These are phyloP conservation scores for Drosophila repleta DNA, from an alignment of 1,140 invertebrate genomes.

Conservation along the genomic window DNA sequence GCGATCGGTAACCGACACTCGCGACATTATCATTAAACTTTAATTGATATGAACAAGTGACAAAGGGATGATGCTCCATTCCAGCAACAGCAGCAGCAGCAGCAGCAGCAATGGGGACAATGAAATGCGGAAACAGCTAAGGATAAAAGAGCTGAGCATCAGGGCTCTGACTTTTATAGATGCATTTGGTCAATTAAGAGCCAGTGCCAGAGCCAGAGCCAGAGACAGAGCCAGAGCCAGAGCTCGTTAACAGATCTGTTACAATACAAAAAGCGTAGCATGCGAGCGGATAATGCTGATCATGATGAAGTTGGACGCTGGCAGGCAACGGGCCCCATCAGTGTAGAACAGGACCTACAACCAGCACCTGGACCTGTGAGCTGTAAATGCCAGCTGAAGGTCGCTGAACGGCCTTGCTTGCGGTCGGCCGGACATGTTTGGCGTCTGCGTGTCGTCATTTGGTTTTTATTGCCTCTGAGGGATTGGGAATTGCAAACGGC, in stretches of 20 bases:
- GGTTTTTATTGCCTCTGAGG: conserved; percentile 63
- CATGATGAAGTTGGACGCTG: not conserved
- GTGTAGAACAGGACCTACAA: conserved; percentile 55
- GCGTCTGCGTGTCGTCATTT: conserved; percentile 75
- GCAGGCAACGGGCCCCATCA: conserved; percentile 43
- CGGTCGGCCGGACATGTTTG: conserved; percentile 68
- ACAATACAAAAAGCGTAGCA: conserved; percentile 34
- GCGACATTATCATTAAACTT: conserved; percentile 78
- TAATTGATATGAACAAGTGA: conserved; percentile 81
- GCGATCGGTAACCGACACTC: conserved; percentile 25
- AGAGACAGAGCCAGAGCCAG: conserved; percentile 3
- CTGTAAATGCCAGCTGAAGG: conserved; percentile 52
- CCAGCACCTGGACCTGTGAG: conserved; percentile 20
- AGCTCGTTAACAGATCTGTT: conserved; percentile 70
- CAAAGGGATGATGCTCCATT: conserved; percentile 47
- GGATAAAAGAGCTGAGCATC: conserved; percentile 5
- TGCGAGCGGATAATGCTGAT: conserved; percentile 9
- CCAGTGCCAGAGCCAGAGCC: conserved; percentile 14
- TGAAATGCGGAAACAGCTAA: conserved; percentile 66
- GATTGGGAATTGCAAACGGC: conserved; percentile 27
- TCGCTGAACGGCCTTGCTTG: conserved; percentile 80
- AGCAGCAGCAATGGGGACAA: conserved; percentile 45
- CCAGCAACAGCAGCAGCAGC: conserved; percentile 18
- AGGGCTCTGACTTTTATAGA: conserved; percentile 51
- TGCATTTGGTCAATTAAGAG: conserved; percentile 77